Base-by-base conservation (phyloP, 1,140 invertebrate species). In the Drosophila ironensis region DNA sequence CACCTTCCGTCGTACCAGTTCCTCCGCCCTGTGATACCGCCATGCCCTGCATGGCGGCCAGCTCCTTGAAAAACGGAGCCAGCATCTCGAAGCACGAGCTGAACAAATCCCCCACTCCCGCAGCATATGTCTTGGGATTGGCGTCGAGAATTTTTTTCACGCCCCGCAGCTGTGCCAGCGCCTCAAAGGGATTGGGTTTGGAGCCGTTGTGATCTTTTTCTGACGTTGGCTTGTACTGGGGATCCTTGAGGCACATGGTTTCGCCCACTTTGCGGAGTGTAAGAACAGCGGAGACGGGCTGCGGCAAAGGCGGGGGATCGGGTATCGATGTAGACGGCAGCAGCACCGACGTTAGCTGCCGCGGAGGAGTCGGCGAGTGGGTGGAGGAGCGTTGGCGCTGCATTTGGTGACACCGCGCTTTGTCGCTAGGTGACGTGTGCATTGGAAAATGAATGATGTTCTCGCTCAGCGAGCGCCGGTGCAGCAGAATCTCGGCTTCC, bases 81-180 rank as follows among this genome's bases (percentile, higher is more conserved):
- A 94, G 92, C 40, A 96, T 89, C 76, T 96, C 95, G 70, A 95
- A 93, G 88, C 95, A 96, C 2, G 94, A 95, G 24, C 94, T 95
- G 75, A 95, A 95, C 11, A 94, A 70, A 75, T 94, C 92, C 0
- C 89, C 89, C 2, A 89, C 91, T 19, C 90, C 90, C 0, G 90
- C 88, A n/a, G 88, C 84, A 56, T 90, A 91, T 6, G 90, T 88
- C 46, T 88, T 88, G 19, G 90, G 88, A 75, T 91, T 88, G 28
- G 92, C 92, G 52, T 94, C 94, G 5, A 96, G 91, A 41, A 96
- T 95, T 86, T 96, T 96, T 87, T 94, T 95, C 17, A 95, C 94
- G 45, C 95, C 95, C 4, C 93, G 91, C 57, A 93, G 92, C 54
- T 93, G 92, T 4, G 91, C 92, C 7, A 95, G 89, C 2, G 93